Conservation (phyloP, 2,113 vertebrate species). For the Cynocephalus volans region DNA sequence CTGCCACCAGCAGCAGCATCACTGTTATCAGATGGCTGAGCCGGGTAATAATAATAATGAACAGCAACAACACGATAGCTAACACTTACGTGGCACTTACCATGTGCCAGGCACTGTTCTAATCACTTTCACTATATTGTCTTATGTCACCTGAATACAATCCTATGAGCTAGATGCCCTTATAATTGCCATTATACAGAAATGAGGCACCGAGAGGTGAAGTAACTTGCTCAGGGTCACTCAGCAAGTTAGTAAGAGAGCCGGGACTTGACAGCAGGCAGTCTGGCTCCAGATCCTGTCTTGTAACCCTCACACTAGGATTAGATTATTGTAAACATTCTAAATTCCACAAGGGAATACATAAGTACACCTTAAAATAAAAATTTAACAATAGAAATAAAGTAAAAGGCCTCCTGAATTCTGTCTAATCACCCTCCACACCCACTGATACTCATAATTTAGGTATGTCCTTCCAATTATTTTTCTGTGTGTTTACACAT, state of each 20-base stretch:
- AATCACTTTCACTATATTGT: background rate
- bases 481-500: background rate
- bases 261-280: background rate
- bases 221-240: background rate
- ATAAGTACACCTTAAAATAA: background rate
- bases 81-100: fast-evolving
- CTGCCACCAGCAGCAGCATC: background rate
- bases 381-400: background rate
- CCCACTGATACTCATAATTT: background rate
- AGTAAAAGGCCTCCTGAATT: background rate
- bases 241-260: background rate
- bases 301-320: background rate
- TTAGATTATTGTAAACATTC: fast-evolving
- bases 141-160: background rate
- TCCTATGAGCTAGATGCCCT: no score
- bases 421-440: background rate
- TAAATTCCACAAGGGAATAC: background rate
- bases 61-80: fast-evolving
- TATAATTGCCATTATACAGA: background rate
- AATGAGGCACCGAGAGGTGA: background rate
- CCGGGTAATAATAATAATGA: background rate
- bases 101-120: background rate
- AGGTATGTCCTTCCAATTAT: background rate
- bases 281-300: background rate
- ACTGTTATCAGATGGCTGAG: background rate